A percentile compares a stretch with the other conserved stretches of the same genome.
These are phyloP conservation scores for Phortica magna DNA, from an alignment of 2,888 invertebrate species.

Conservation along the genomic window DNA sequence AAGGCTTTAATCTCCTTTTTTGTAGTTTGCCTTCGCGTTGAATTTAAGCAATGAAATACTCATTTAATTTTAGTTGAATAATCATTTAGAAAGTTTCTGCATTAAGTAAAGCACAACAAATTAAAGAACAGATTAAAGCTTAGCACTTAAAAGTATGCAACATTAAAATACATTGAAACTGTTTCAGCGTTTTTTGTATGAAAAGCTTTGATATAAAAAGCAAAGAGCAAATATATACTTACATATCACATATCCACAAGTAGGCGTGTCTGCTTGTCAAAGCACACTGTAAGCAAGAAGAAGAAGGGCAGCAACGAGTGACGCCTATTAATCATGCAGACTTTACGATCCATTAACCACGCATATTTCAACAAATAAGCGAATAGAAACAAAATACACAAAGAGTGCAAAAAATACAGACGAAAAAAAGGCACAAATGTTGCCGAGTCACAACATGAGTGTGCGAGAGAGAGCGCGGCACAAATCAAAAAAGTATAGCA, in stretches of 20 bases:
- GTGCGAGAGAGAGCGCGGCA: background rate
- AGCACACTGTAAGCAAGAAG: background rate
- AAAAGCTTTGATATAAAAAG: too few species aligned
- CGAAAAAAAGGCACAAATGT: conserved; percentile 7
- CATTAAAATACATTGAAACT: too few species aligned
- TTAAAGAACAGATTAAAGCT: too few species aligned
- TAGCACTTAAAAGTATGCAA: too few species aligned
- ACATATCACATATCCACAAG: background rate
- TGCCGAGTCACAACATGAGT: background rate
- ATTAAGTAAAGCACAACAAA: too few species aligned
- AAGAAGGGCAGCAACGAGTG: conserved; percentile 50
- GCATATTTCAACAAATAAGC: conserved; percentile 53
- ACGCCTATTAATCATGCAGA: conserved; percentile 70
- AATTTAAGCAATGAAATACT: too few species aligned
- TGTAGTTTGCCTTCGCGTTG: too few species aligned
- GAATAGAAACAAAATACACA: background rate
- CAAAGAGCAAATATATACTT: too few species aligned
- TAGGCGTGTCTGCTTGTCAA: background rate
- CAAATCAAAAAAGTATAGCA: background rate
- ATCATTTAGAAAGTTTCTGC: too few species aligned
- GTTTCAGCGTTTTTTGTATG: too few species aligned
- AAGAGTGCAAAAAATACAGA: background rate
- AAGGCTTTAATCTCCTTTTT: too few species aligned
- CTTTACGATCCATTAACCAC: conserved; percentile 70
- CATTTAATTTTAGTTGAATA: too few species aligned